Percentiles rank a stretch among this genome's conserved stretches.
Conservation (phyloP, 23 tunicate species). For the Oikopleura vanhoeffeni region DNA sequence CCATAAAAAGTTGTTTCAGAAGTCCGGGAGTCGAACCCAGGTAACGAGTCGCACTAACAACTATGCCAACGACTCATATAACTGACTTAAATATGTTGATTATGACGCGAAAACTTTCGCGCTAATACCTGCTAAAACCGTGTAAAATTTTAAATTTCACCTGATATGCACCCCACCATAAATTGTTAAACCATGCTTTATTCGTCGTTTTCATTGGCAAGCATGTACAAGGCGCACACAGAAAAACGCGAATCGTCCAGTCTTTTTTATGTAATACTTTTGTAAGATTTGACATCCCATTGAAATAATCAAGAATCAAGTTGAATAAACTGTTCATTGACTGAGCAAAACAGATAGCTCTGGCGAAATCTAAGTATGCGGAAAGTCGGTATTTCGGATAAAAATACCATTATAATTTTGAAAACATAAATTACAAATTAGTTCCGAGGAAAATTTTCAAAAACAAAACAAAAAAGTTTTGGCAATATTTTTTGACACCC, state of each 20-base stretch:
- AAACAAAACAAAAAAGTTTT: too few species aligned
- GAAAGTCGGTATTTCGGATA: too few species aligned
- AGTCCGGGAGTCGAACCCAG: too few species aligned
- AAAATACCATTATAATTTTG: too few species aligned
- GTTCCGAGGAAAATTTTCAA: not conserved
- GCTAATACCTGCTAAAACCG: too few species aligned
- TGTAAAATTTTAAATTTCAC: not conserved
- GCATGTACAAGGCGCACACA: not conserved
- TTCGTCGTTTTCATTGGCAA: not conserved
- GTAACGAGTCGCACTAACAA: too few species aligned
- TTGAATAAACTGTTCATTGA: constrained; percentile 1
- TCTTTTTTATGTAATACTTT: not conserved
- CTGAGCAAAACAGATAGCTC: not conserved
- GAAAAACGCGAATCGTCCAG: not conserved
- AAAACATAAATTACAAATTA: not conserved
- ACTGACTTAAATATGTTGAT: too few species aligned
- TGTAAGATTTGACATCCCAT: not conserved
- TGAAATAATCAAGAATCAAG: constrained; percentile 5
- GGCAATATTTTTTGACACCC: too few species aligned
- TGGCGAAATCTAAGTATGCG: not conserved
- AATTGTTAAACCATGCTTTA: not conserved
- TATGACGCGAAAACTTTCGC: too few species aligned
- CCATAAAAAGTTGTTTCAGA: too few species aligned
- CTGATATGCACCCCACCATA: constrained; percentile 13
- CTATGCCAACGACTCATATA: too few species aligned